Evolutionary conservation across 2,797 vertebrate genomes (phyloP), one percentile per base, ranked within the genome.

Genomic region (Anabacerthia variegaticeps): DNA sequence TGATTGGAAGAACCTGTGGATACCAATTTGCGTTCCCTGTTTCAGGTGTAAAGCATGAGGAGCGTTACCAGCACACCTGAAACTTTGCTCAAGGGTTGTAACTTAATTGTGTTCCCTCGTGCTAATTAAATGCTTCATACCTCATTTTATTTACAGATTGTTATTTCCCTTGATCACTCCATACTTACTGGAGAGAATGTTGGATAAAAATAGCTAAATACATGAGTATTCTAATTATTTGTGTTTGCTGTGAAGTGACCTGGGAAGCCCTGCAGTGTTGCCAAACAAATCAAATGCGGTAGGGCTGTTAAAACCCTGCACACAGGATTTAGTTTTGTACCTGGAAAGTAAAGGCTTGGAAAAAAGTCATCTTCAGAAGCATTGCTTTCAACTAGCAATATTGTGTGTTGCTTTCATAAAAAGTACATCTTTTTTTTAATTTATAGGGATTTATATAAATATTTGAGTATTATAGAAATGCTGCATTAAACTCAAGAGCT

Each of bases 21-120:
- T 27, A 8, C 1, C 23, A 2, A 1, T 23, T 26, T n/a, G 72
- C 12, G 2, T 55, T 41, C 10, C 1, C 0, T 6, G 37, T 79
- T 93, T 67, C 61, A 66, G 78, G 55, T 93, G 62, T 81, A 20
- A 39, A 1, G 37, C 21, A 0, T 19, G 26, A 19, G 34, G 58
- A 72, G 36, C 8, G 55, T 67, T 85, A 76, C 0, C 41, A 41
- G 75, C 68, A 26, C 49, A 22, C 34, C 36, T 7, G 22, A 73
- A 97, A 93, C 91, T 92, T 92, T 41, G 63, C 55, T 77, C n/a
- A 19, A 41, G 56, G 78, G 28, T 55, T 54, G 55, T 37, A 28
- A 56, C 66, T 89, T 79, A 77, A 80, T 76, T 72, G 23, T 54
- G 21, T 58, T 67, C 36, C 14, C 9, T 41, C 17, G 0, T 65